Evolutionary conservation across 2,797 vertebrate species (phyloP).

Genomic region (Geotrypetes seraphini): DNA sequence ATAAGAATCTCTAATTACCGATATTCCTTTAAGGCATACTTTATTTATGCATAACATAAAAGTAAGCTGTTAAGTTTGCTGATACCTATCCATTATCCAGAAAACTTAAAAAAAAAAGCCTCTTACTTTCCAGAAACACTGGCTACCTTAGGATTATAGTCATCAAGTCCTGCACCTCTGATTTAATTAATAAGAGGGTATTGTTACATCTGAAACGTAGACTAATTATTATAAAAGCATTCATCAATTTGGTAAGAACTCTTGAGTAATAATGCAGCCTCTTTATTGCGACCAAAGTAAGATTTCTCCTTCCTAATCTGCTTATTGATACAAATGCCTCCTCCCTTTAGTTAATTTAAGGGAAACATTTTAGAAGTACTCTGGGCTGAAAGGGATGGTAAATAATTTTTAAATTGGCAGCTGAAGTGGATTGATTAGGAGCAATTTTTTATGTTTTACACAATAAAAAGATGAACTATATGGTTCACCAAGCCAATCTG

Average conservation of each 20-base stretch:
- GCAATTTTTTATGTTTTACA: constrained; percentile 60
- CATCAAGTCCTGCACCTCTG: constrained; percentile 13
- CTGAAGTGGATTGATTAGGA: constrained; percentile 65
- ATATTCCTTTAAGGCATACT: too few relatives aligned
- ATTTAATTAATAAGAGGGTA: constrained; percentile 30
- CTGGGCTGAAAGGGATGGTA: constrained; percentile 43
- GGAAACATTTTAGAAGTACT: constrained; percentile 49
- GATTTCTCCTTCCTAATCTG: constrained; percentile 20
- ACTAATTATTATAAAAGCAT: constrained; percentile 57
- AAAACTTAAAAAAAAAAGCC: constrained; percentile 13
- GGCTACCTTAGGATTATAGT: constrained; percentile 12
- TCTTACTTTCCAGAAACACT: constrained; percentile 4
- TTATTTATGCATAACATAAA: too few relatives aligned
- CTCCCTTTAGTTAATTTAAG: constrained; percentile 44
- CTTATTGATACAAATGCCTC: constrained; percentile 42
- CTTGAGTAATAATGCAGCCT: constrained; percentile 24
- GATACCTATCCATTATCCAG: constrained; percentile 2
- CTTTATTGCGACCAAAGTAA: constrained; percentile 26
- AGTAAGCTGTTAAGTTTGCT: constrained; percentile 7
- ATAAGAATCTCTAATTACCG: too few relatives aligned
- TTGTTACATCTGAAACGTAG: constrained; percentile 39
- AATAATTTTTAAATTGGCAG: constrained; percentile 52
- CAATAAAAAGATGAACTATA: constrained; percentile 60
- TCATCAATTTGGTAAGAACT: constrained; percentile 45
- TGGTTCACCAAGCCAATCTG: constrained; percentile 53